Base-by-base conservation (phyloP, 2,888 invertebrate genomes). In the Carcina quercana region DNA sequence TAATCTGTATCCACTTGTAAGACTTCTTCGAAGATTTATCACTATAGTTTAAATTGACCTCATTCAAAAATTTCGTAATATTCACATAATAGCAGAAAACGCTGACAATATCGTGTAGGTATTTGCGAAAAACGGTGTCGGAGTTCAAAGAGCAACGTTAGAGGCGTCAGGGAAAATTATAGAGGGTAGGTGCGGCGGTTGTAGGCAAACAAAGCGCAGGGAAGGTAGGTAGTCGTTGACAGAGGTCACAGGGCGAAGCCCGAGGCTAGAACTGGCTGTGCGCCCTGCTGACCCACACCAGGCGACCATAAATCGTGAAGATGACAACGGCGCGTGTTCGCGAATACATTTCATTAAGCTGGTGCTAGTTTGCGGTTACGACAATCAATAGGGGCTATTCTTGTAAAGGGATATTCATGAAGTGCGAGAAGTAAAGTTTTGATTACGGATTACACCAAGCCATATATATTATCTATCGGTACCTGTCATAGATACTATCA, bases 141-240 rank as follows among this genome's bases (percentile, higher is more conserved):
- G 47, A 68, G 71, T 47, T 66, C 66, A 66, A 53, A 67, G 63
- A 56, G 53, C 59, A 61, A 57, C 43, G 45, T 50, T 50, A 44
- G 46, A 45, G 57, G 33, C 30, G 35, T 35, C 24, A 25, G 27
- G 37, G 37, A 32, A 45, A 61, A 65, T 56, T 62, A 64, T 53
- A 64, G 57, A 51, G 58, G 50, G 50, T 54, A 42, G 47, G 45
- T 46, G 49, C 52, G 49, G 50, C 47, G 49, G 49, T 52, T 46
- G 49, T 53, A 44, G 53, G 53, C 56, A 66, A 65, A 65, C 60
- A 61, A 66, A 60, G 58, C 44, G 41, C 48, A 50, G 53, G 48
- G 42, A 50, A 47, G 55, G 53, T 50, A 61, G 59, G 56, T 58
- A 59, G 64, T 60, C 51, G 56, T 60, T 57, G 57, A 58, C 60